Percentiles rank a stretch among this genome's conserved stretches.
Evolutionary conservation across 2,113 vertebrate species (phyloP).

Genomic region (Spea multiplicata): DNA sequence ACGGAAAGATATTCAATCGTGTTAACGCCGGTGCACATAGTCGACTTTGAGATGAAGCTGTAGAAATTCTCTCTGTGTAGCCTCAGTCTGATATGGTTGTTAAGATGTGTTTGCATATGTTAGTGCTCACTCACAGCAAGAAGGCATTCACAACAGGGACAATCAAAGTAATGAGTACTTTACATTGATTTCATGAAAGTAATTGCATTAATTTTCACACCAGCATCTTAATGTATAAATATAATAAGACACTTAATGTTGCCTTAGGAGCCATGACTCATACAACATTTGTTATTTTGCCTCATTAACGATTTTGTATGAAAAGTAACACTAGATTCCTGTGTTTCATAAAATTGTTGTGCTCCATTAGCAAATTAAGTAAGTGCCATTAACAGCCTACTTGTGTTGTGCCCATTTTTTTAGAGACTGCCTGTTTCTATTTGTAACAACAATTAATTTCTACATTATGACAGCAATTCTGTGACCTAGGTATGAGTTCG

Average conservation of each 20-base stretch:
- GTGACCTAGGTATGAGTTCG: constrained; percentile 23
- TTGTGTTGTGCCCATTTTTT: constrained; percentile 19
- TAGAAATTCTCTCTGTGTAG: too few relatives aligned
- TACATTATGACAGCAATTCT: constrained; percentile 31
- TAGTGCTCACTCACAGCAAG: background rate
- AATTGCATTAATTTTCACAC: constrained; percentile 10
- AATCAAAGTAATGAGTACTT: background rate
- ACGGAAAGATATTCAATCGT: too few relatives aligned
- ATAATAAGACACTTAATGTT: background rate
- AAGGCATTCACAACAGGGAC: background rate
- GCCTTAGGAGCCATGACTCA: constrained; percentile 30
- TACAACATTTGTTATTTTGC: constrained; percentile 21
- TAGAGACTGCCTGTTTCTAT: background rate
- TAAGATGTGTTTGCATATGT: background rate
- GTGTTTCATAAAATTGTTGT: constrained; percentile 25
- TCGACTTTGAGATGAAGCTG: too few relatives aligned
- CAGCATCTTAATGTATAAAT: constrained; percentile 9
- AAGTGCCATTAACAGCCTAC: constrained; percentile 38
- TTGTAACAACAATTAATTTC: constrained; percentile 29
- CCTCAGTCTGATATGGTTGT: background rate
- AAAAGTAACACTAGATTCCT: constrained; percentile 29
- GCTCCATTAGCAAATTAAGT: constrained; percentile 42
- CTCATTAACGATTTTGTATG: constrained; percentile 25
- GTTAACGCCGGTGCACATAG: too few relatives aligned
- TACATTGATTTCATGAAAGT: constrained; percentile 6